Evolutionary conservation across 2,113 vertebrate genomes (phyloP).

Genomic region (Colaptes auratus): DNA sequence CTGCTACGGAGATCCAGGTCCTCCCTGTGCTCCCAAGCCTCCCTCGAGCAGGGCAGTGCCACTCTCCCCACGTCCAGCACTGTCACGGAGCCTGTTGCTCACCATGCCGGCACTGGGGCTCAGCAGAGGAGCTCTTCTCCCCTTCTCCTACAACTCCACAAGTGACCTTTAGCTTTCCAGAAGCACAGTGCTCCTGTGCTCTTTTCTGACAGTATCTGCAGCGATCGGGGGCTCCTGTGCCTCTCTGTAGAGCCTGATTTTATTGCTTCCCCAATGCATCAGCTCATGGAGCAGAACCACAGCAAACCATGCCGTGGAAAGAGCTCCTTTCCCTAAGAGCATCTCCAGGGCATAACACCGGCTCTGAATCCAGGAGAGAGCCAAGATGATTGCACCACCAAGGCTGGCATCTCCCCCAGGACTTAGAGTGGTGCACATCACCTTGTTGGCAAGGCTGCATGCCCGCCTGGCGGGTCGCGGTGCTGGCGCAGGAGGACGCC

Average conservation of each 20-base stretch:
- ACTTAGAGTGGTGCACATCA: accelerated
- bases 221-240: not conserved
- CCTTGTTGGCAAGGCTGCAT: not conserved
- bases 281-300: accelerated
- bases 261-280: not conserved
- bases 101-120: accelerated
- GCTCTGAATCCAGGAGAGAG: not conserved
- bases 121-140: not conserved
- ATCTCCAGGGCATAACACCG: not conserved
- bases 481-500: accelerated
- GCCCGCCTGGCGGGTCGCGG: accelerated
- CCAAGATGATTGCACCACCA: not conserved
- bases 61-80: accelerated
- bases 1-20: not conserved
- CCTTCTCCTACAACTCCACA: not conserved
- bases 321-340: not conserved
- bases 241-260: not conserved
- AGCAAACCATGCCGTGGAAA: not conserved
- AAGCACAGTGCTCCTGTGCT: not conserved
- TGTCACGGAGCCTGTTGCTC: not conserved
- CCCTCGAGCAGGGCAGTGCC: accelerated
- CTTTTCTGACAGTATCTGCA: not conserved
- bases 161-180: not conserved
- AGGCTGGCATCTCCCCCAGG: not conserved
- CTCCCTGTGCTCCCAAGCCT: not conserved